Evolutionary conservation across 1,140 invertebrate genomes (phyloP), one percentile per base, ranked within the genome.

Genomic region (Lepidotrigona ventralis): DNA sequence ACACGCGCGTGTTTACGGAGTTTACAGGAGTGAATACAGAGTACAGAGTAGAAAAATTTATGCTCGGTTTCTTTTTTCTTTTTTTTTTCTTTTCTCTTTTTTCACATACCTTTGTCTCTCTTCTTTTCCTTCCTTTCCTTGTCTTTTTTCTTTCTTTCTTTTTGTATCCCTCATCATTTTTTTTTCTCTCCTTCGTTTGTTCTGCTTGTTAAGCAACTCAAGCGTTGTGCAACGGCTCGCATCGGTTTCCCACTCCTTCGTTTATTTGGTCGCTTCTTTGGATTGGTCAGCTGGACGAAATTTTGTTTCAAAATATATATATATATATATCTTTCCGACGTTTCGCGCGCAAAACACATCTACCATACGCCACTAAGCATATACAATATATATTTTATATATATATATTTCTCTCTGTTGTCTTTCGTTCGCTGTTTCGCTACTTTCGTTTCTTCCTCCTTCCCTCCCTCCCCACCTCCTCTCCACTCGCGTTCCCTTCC

Each of bases 191-290:
- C 11, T 46, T 21, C 29, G 12, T 26, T 60, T 23, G 17, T n/a
- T 46, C 14, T 29, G 26, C 29, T 51, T 39, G 66, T 69, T 87
- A 88, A 91, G 90, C 86, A 88, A 77, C 92, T 92, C 91, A 92
- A 93, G 91, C 86, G 86, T 89, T 86, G 86, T 88, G 90, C 87
- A 93, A 91, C 86, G 79, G 84, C 92, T 93, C 91, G 91, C 93
- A 93, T 92, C 90, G 86, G 92, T 88, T 93, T 89, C 85, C 88
- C 93, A 88, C 90, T 89, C 92, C 72, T 88, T 81, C 33, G 88
- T 91, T 91, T 94, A 94, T 94, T 94, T 94, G 93, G 93, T 94
- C 93, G 91, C 89, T 92, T 94, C 93, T 94, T 94, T 94, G 93
- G 93, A 94, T 94, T 94, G 91, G 93, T 94, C 93, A 92, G 93